phyloP scores from a whole-genome alignment of 2,888 invertebrate genomes.

The Sphaerophoria rueppellii region DNA sequence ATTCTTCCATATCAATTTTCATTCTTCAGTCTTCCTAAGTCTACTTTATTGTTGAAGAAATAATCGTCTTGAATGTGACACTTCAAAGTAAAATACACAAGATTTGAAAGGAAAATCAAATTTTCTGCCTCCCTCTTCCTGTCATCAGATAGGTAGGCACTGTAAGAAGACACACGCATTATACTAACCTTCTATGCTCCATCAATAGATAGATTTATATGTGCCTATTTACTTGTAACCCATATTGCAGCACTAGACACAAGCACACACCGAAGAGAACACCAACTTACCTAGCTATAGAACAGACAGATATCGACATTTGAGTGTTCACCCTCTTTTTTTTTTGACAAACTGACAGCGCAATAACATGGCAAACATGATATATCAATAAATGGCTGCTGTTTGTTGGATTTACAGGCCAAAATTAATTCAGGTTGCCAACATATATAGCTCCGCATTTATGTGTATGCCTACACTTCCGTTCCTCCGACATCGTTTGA shows the following conservation, averaged over 20 bases:
- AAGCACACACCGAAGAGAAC: neutral
- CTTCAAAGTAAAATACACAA: slow-evolving; percentile 19
- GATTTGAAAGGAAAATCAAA: slow-evolving; percentile 48
- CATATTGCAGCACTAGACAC: slow-evolving; percentile 41
- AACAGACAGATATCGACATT: slow-evolving; percentile 17
- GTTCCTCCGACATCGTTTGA: neutral
- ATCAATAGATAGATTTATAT: neutral
- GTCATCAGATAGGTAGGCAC: slow-evolving; percentile 49
- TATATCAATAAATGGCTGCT: slow-evolving; percentile 71
- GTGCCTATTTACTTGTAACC: slow-evolving; percentile 58
- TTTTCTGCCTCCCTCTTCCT: slow-evolving; percentile 42
- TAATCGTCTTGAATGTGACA: slow-evolving; percentile 13
- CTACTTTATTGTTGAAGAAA: neutral
- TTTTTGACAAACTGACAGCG: slow-evolving; percentile 33
- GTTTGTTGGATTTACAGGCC: slow-evolving; percentile 57
- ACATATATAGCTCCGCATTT: neutral
- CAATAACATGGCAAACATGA: slow-evolving; percentile 69
- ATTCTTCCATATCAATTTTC: slow-evolving; percentile 5
- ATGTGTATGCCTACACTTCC: neutral
- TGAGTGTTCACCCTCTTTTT: neutral
- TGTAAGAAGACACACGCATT: neutral
- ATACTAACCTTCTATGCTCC: neutral
- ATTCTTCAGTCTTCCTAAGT: neutral
- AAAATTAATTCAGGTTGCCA: slow-evolving; percentile 73
- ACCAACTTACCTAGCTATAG: slow-evolving; percentile 8